A percentile compares a stretch with the other conserved stretches of the same genome.
Evolutionary conservation across 2,113 vertebrate genomes (phyloP).

Genomic region (Campylomormyrus numenius): DNA sequence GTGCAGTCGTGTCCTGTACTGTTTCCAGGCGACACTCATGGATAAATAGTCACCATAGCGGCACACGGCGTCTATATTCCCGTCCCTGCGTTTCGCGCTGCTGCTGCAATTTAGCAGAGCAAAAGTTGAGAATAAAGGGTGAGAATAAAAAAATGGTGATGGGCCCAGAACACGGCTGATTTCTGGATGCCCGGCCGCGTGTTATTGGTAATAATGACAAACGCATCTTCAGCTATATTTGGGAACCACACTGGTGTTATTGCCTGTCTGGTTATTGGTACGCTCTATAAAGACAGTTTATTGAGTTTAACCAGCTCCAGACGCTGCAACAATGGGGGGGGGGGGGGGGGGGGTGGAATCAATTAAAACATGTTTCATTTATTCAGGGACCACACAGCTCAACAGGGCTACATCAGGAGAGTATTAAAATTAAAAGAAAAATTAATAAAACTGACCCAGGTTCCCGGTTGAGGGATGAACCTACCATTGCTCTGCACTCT

Average conservation of each 20-base stretch:
- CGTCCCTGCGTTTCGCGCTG: not conserved
- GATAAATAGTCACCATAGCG: not conserved
- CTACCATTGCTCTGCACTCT: constrained; percentile 71
- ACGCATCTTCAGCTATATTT: not conserved
- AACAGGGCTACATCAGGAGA: constrained; percentile 70
- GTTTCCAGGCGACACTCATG: not conserved
- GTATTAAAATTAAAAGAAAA: constrained; percentile 69
- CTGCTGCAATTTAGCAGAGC: not conserved
- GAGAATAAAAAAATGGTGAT: not conserved
- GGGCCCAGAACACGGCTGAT: not conserved
- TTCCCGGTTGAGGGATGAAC: constrained; percentile 67
- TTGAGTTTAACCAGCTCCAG: constrained; percentile 9
- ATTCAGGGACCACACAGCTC: constrained; percentile 71
- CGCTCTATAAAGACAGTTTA: not conserved
- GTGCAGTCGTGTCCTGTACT: not conserved
- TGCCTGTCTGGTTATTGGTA: not conserved
- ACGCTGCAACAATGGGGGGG: not conserved
- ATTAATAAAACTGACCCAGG: constrained; percentile 75
- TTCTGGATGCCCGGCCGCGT: not conserved
- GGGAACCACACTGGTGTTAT: not conserved
- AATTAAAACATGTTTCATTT: constrained; percentile 54
- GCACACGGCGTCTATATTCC: not conserved
- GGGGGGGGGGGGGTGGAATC: not conserved
- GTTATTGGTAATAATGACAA: not conserved
- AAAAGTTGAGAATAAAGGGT: not conserved